Evolutionary conservation across 2,113 vertebrate species (phyloP).

Genomic region (Corythoichthys haematopterus): DNA sequence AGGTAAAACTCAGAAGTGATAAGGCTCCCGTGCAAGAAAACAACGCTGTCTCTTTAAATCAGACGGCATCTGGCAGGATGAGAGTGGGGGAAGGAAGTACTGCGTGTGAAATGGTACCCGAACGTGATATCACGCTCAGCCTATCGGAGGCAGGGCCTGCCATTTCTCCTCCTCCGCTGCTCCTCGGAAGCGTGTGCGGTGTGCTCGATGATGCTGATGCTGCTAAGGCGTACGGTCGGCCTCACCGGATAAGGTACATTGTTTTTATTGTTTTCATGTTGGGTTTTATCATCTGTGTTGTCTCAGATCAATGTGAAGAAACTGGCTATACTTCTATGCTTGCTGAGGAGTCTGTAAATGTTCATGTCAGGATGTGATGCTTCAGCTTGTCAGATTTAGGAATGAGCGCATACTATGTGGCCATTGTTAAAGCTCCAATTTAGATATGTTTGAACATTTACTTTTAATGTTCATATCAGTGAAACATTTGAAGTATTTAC

Average conservation of each 20-base stretch:
- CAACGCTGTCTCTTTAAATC: conserved; percentile 63
- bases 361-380: conserved; percentile 36
- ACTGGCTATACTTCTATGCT: conserved; percentile 1
- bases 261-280: conserved; percentile 2
- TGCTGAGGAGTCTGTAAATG: background rate
- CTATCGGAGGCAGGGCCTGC: conserved; percentile 45
- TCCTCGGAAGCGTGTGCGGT: conserved; percentile 32
- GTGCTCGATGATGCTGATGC: conserved; percentile 29
- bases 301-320: background rate
- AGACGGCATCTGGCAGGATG: conserved; percentile 45
- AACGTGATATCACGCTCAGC: conserved; percentile 60
- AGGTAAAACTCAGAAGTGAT: conserved; percentile 13
- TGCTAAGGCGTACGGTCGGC: conserved; percentile 39
- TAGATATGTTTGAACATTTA: background rate
- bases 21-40: conserved; percentile 34
- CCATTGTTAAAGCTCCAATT: background rate
- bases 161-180: conserved; percentile 32
- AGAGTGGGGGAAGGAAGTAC: conserved; percentile 26
- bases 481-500: background rate
- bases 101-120: conserved; percentile 48
- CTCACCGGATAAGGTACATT: conserved; percentile 43
- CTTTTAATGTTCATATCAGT: background rate
- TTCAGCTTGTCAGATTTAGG: background rate
- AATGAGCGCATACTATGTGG: background rate
- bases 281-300: background rate